These are phyloP conservation scores for Apogon hyalosoma DNA, from an alignment of 2,797 vertebrate species.

Conservation along the genomic window DNA sequence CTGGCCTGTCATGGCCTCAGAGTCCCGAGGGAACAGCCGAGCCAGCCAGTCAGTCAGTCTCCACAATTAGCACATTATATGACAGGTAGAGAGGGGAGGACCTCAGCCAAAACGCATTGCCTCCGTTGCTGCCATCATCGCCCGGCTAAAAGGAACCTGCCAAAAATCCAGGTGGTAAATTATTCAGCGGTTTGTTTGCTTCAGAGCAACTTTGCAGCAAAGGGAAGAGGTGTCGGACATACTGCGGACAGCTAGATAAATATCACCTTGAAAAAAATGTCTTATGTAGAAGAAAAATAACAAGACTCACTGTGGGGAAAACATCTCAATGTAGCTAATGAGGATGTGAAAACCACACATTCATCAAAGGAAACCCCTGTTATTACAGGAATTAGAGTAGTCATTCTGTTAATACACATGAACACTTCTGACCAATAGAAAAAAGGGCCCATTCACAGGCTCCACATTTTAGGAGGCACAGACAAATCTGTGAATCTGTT, in stretches of 20 bases:
- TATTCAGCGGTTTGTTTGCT: slow-evolving; percentile 75
- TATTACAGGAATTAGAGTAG: slow-evolving; percentile 32
- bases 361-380: slow-evolving; percentile 29
- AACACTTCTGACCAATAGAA: slow-evolving; percentile 32
- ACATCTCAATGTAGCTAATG: slow-evolving; percentile 25
- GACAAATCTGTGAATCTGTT: slow-evolving; percentile 13
- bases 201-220: slow-evolving; percentile 39
- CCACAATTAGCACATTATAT: slow-evolving; percentile 79
- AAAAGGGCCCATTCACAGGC: slow-evolving; percentile 23
- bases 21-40: slow-evolving; percentile 55
- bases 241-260: slow-evolving; percentile 53
- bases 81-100: slow-evolving; percentile 73
- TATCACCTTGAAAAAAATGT: slow-evolving; percentile 12
- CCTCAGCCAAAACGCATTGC: slow-evolving; percentile 43
- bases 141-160: slow-evolving; percentile 57
- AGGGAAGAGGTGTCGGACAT: slow-evolving; percentile 65
- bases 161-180: slow-evolving; percentile 74
- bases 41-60: slow-evolving; percentile 77
- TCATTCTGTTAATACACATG: slow-evolving; percentile 13
- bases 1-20: slow-evolving; percentile 65
- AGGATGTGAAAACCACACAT: slow-evolving; percentile 34
- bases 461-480: slow-evolving; percentile 9
- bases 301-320: slow-evolving; percentile 6
- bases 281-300: slow-evolving; percentile 1
- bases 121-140: slow-evolving; percentile 35